These are phyloP conservation scores for Belonocnema kinseyi DNA, from an alignment of 1,140 invertebrate genomes.

Conservation along the genomic window DNA sequence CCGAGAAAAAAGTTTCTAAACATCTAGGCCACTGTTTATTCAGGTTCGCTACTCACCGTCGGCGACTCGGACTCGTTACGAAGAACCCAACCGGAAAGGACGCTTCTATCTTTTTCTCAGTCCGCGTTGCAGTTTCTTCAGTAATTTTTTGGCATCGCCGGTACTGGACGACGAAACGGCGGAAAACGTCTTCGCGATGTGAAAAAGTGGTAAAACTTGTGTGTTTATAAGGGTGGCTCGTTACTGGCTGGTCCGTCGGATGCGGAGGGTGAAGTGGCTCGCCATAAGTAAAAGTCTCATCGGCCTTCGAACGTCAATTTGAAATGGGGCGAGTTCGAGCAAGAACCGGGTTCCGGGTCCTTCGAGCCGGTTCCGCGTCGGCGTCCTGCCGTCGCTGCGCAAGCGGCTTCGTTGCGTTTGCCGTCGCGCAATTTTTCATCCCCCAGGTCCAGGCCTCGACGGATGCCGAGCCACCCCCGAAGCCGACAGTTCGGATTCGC, in stretches of 20 bases:
- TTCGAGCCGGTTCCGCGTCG: conserved; percentile 60
- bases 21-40: conserved; percentile 27
- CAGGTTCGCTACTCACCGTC: conserved; percentile 20
- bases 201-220: conserved; percentile 8
- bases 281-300: conserved; percentile 51
- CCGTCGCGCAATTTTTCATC: conserved; percentile 61
- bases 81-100: conserved; percentile 16
- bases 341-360: conserved; percentile 64
- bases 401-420: conserved; percentile 51
- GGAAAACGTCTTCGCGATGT: conserved; percentile 2
- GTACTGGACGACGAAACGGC: conserved; percentile 3
- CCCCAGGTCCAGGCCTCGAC: conserved; percentile 50
- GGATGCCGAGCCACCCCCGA: conserved; percentile 46
- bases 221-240: conserved; percentile 15
- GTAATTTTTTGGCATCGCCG: conserved; percentile 2
- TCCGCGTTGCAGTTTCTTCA: background rate
- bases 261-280: conserved; percentile 45
- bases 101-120: background rate
- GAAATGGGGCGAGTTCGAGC: conserved; percentile 54
- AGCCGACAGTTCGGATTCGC: background rate
- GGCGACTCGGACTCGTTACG: background rate
- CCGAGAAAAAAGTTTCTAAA: conserved; percentile 12
- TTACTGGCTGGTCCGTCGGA: conserved; percentile 35
- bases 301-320: conserved; percentile 49
- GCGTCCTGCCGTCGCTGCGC: conserved; percentile 57